These are phyloP conservation scores for Laothoe populi DNA, from an alignment of 2,888 invertebrate genomes.

Conservation along the genomic window DNA sequence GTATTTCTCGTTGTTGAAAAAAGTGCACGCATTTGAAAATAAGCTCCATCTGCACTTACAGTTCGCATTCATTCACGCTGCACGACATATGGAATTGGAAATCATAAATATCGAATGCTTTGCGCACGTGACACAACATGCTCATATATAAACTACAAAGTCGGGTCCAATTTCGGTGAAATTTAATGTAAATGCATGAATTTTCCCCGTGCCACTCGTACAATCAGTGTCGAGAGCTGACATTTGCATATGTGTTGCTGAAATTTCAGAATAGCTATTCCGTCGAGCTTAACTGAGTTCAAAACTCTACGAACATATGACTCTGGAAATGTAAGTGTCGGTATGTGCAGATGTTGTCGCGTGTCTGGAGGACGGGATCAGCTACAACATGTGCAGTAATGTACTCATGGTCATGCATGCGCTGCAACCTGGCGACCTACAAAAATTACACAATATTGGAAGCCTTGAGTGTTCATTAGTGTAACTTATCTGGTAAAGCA, in stretches of 20 bases:
- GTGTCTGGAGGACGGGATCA: conserved; percentile 51
- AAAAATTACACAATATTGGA: conserved; percentile 53
- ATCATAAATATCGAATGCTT: conserved; percentile 72
- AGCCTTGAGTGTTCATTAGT: conserved; percentile 53
- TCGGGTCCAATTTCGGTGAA: conserved; percentile 78
- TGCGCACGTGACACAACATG: conserved; percentile 67
- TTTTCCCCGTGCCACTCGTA: conserved; percentile 81
- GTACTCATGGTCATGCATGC: conserved; percentile 52
- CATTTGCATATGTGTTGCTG: conserved; percentile 83
- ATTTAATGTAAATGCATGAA: conserved; percentile 84
- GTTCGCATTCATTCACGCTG: conserved; percentile 36
- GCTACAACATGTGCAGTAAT: conserved; percentile 52
- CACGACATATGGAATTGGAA: conserved; percentile 73
- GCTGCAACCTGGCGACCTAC: conserved; percentile 44
- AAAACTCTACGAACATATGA: conserved; percentile 73
- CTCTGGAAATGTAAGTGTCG: conserved; percentile 62
- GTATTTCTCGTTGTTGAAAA: conserved; percentile 5
- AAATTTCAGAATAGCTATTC: conserved; percentile 81
- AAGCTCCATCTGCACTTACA: conserved; percentile 7
- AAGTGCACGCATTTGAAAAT: conserved; percentile 14
- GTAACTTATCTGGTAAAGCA: conserved; percentile 63
- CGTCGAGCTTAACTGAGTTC: conserved; percentile 78
- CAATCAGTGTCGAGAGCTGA: conserved; percentile 84
- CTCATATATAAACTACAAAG: conserved; percentile 73
- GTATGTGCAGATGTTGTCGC: conserved; percentile 62